Percentiles rank a stretch among this genome's conserved stretches.
These are phyloP conservation scores for Agrotis segetum DNA, from an alignment of 2,888 invertebrate genomes.

Conservation along the genomic window DNA sequence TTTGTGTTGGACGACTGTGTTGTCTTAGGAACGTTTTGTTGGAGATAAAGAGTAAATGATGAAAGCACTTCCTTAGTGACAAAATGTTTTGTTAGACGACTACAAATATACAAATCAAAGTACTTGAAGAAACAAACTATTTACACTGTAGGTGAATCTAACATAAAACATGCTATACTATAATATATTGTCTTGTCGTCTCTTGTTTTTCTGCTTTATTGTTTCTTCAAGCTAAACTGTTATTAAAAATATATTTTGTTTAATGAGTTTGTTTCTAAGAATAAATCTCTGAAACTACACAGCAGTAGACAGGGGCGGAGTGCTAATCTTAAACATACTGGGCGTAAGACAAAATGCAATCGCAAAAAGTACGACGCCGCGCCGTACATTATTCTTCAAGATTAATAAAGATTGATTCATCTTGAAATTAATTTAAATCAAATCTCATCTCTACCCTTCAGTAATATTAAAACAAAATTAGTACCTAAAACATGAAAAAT, in stretches of 20 bases:
- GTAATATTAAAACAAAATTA: slow-evolving; percentile 12
- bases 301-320: too few relatives aligned
- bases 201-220: neutral
- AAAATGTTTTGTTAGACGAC: neutral
- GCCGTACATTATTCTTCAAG: too few relatives aligned
- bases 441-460: neutral
- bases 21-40: slow-evolving; percentile 30
- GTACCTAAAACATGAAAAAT: slow-evolving; percentile 25
- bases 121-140: neutral
- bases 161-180: neutral
- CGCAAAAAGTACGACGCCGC: too few relatives aligned
- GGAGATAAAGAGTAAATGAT: slow-evolving; percentile 10
- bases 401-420: neutral
- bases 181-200: too few relatives aligned
- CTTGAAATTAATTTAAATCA: neutral
- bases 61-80: neutral
- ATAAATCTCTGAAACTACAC: too few relatives aligned
- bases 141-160: neutral
- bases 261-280: too few relatives aligned
- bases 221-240: too few relatives aligned
- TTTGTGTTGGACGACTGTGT: slow-evolving; percentile 40
- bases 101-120: neutral
- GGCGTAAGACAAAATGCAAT: too few relatives aligned
- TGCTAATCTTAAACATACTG: too few relatives aligned
- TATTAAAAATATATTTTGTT: too few relatives aligned